These are phyloP conservation scores for Crenuchus spilurus DNA, from an alignment of 2,797 vertebrate species.

Conservation along the genomic window DNA sequence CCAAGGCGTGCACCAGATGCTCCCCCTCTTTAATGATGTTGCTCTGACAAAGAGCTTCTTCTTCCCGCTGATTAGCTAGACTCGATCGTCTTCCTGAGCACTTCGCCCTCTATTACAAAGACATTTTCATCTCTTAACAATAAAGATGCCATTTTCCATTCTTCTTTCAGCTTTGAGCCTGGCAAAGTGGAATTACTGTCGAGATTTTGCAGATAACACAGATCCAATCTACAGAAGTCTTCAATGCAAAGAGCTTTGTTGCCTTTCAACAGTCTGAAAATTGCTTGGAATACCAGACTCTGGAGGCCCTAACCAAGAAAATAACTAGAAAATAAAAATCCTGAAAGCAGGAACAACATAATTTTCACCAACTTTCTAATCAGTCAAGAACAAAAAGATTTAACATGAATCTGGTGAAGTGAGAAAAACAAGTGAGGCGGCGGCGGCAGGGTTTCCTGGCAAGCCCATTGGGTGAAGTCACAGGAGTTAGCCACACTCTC, in stretches of 20 bases:
- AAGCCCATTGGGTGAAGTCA: conserved; percentile 30
- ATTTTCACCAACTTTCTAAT: conserved; percentile 28
- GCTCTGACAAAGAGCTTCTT: conserved; percentile 45
- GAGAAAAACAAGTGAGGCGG: conserved; percentile 6
- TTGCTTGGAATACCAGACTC: no score
- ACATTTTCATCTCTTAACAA: conserved; percentile 44
- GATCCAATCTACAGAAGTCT: background rate
- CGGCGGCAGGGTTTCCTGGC: conserved; percentile 29
- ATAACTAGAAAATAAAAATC: conserved; percentile 25
- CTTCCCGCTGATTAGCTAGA: conserved; percentile 36
- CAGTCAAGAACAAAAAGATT: conserved; percentile 40
- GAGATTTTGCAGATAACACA: background rate
- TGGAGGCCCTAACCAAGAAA: conserved; percentile 17
- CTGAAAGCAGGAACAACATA: background rate
- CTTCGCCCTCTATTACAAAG: conserved; percentile 48
- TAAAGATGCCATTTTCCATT: background rate
- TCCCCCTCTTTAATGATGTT: conserved; percentile 29
- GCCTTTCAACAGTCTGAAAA: no score
- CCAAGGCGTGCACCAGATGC: conserved; percentile 72
- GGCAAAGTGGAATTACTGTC: background rate
- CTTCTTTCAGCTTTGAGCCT: background rate
- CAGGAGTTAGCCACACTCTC: conserved; percentile 31
- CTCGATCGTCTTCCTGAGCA: conserved; percentile 38
- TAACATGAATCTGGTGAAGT: conserved; percentile 31
- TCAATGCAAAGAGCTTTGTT: no score